Evolutionary conservation across 2,113 vertebrate species (phyloP).

Genomic region (Chlorodrepanis virens): DNA sequence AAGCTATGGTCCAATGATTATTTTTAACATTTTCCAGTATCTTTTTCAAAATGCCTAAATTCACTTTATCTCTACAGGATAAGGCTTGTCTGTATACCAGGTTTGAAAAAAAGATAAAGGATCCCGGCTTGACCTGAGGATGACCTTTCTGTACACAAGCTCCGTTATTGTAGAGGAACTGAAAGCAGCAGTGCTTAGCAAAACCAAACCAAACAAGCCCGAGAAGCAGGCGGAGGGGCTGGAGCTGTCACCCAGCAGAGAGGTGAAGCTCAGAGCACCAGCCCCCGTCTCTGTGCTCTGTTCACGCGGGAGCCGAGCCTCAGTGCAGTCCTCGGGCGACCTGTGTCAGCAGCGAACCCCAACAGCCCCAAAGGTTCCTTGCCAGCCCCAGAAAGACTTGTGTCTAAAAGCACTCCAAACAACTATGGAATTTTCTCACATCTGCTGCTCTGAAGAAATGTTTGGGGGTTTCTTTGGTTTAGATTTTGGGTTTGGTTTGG

Average conservation of each 20-base stretch:
- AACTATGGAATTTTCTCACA: not conserved
- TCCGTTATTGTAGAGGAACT: slow-evolving; percentile 58
- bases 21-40: not conserved
- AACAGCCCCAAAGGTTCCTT: accelerated
- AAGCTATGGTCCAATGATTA: not conserved
- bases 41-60: slow-evolving; percentile 3
- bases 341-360: not conserved
- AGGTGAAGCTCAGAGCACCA: not conserved
- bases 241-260: not conserved
- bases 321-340: accelerated
- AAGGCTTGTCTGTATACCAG: slow-evolving; percentile 37
- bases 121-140: slow-evolving; percentile 49
- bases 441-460: not conserved
- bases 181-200: slow-evolving; percentile 60
- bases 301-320: not conserved
- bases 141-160: slow-evolving; percentile 54
- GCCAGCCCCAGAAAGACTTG: accelerated
- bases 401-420: not conserved
- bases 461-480: accelerated
- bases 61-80: not conserved
- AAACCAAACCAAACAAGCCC: slow-evolving; percentile 56
- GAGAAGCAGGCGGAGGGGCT: not conserved
- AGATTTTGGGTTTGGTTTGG: not conserved
- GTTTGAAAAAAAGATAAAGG: slow-evolving; percentile 19
- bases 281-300: not conserved